Evolutionary conservation across 2,113 vertebrate genomes (phyloP).

Genomic region (Jaculus jaculus): DNA sequence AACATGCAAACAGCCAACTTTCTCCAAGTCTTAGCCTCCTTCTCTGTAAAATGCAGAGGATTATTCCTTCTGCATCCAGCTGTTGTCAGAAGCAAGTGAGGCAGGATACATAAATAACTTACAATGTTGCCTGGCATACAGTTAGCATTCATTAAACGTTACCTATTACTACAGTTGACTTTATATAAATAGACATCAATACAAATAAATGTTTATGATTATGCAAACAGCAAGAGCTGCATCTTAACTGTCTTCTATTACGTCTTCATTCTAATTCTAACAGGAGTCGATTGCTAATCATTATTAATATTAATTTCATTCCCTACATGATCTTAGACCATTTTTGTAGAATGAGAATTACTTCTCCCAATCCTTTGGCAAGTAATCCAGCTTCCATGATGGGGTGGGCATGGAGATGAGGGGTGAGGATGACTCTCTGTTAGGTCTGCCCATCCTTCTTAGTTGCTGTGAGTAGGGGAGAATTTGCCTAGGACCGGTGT

Average conservation of each 20-base stretch:
- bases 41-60: background rate
- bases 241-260: background rate
- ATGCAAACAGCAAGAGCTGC: background rate
- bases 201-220: background rate
- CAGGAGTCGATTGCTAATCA: background rate
- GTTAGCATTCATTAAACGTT: background rate
- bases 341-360: background rate
- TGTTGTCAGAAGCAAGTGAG: background rate
- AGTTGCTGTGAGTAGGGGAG: background rate
- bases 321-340: background rate
- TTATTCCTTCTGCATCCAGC: background rate
- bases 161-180: background rate
- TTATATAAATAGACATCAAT: background rate
- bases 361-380: background rate
- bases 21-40: background rate
- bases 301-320: background rate
- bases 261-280: background rate
- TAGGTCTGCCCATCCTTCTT: background rate
- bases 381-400: background rate
- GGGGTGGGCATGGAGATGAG: background rate
- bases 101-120: background rate
- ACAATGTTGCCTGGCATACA: background rate
- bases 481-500: constrained; percentile 45
- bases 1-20: background rate
- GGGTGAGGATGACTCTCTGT: background rate